phyloP scores from a whole-genome alignment of 2,113 vertebrate genomes.

The Malurus melanocephalus region DNA sequence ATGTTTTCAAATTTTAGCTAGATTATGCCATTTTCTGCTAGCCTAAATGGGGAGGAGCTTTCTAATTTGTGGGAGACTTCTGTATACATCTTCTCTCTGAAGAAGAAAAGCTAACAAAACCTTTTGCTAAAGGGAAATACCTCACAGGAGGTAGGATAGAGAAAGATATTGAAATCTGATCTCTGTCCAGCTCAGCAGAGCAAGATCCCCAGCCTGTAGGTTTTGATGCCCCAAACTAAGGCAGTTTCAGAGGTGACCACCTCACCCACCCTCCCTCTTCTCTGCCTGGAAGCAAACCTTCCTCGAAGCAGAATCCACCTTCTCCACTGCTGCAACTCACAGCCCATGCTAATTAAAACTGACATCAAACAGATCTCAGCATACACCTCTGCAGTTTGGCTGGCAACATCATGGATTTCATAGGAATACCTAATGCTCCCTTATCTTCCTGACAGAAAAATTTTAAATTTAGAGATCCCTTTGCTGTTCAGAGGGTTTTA shows the following conservation, averaged over 20 bases:
- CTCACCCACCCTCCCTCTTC: rapidly evolving
- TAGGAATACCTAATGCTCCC: rapidly evolving
- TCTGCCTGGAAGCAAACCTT: not conserved
- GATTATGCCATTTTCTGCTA: not conserved
- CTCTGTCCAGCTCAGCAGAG: not conserved
- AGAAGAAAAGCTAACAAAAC: not conserved
- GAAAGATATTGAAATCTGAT: not conserved
- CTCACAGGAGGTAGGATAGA: not conserved
- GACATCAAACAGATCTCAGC: not conserved
- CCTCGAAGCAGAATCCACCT: not conserved
- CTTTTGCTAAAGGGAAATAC: not conserved
- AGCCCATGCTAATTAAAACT: not conserved
- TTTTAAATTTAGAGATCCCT: not conserved
- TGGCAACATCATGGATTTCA: not conserved
- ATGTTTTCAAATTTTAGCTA: not conserved
- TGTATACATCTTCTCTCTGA: not conserved
- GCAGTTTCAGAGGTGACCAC: not conserved
- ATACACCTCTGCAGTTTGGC: not conserved
- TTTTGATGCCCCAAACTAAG: not conserved
- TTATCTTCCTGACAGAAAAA: not conserved
- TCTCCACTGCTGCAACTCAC: not conserved
- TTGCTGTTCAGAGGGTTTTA: not conserved
- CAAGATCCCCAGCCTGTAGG: not conserved
- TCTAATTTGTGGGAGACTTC: not conserved
- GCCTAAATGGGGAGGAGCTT: not conserved